Conservation (phyloP, 2,113 vertebrate species). For the Pelodiscus sinensis region DNA sequence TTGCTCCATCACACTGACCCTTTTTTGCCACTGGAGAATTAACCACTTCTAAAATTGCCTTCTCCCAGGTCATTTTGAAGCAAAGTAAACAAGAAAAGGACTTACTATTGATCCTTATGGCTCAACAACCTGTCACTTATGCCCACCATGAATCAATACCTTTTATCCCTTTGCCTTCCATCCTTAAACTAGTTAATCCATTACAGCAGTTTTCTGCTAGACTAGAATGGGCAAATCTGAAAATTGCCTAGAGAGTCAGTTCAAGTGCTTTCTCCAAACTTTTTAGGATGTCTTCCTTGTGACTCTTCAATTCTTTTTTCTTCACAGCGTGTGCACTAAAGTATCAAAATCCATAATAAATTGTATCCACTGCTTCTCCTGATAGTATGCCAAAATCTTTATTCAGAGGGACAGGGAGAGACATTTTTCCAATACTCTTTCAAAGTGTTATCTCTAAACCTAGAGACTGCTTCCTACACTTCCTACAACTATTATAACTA, state of each 20-base stretch:
- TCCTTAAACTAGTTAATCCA: neutral
- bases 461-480: neutral
- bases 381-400: neutral
- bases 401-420: accelerated
- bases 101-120: neutral
- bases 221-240: neutral
- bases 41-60: neutral
- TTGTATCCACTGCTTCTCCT: neutral
- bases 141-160: neutral
- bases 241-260: neutral
- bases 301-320: neutral
- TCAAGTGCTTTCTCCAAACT: neutral
- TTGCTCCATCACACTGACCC: neutral
- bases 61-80: conserved; percentile 18
- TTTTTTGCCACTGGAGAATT: neutral
- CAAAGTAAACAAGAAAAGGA: neutral
- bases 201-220: neutral
- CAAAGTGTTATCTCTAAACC: neutral
- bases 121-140: conserved; percentile 10
- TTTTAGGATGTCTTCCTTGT: neutral
- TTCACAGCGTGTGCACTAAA: neutral
- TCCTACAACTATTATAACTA: neutral
- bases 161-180: conserved; percentile 15
- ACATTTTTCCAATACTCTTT: neutral
- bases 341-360: neutral